Percentiles rank a stretch among this genome's conserved stretches.
Evolutionary conservation across 1,140 invertebrate genomes (phyloP).

Genomic region (Drosophila funebris): DNA sequence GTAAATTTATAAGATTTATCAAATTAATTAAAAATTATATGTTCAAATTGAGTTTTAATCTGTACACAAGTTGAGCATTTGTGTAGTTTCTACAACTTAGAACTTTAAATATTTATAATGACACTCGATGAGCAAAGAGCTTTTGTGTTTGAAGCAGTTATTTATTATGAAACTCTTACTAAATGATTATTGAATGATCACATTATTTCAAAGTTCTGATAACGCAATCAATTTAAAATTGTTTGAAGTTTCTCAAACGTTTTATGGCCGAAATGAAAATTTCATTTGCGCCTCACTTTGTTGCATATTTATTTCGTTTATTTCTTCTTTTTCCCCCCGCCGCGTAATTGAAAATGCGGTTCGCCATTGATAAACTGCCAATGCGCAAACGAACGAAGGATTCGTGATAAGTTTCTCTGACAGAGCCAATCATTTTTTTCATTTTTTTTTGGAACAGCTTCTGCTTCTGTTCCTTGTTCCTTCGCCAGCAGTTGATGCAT

Average conservation of each 20-base stretch:
- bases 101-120: no score
- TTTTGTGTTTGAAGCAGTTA: no score
- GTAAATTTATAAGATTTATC: no score
- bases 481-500: constrained; percentile 13
- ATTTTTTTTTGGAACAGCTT: constrained; percentile 36
- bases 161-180: no score
- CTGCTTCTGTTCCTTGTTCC: constrained; percentile 9
- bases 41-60: no score
- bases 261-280: constrained; percentile 18
- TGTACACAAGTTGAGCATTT: no score
- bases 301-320: constrained; percentile 18
- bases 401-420: constrained; percentile 77
- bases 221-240: neutral
- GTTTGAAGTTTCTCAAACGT: constrained; percentile 4
- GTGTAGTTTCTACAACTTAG: no score
- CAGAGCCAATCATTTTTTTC: constrained; percentile 76
- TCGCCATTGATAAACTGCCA: constrained; percentile 56
- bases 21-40: no score
- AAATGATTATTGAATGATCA: neutral
- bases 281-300: constrained; percentile 1
- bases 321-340: constrained; percentile 4
- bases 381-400: constrained; percentile 51
- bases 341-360: constrained; percentile 69
- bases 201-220: neutral
- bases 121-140: no score